Base-by-base conservation (phyloP, 92 coral and sea anemone species). In the Phenganax marumi region DNA sequence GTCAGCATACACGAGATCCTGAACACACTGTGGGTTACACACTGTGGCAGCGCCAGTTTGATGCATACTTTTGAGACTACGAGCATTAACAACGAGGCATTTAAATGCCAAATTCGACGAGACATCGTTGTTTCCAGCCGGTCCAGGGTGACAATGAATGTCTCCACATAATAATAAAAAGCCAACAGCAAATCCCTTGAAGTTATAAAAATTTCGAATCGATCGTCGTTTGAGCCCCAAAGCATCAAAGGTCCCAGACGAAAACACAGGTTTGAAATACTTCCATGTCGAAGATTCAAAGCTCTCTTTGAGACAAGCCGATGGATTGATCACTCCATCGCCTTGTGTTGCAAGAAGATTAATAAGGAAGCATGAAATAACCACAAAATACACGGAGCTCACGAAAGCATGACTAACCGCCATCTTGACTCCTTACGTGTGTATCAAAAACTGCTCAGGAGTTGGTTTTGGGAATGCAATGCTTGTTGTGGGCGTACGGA, bases 81-180 rank as follows among this genome's bases (percentile, higher is more conserved):
- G 66, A 51, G 84, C 13, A 25, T 80, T 80, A 39, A 80, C 7
- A 47, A 64, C 77, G 51, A 80, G 84, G 65, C 16, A 7, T 12
- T 58, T 58, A 18, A 58, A 58, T 14, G 16, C 65, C 13, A 43
- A 63, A 12, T 80, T 80, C 33, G 52, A 48, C 50, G 77, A 72
- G 54, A 46, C 51, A 16, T 26, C 68, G 23, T 58, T 58, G 65
- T 52, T 69, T 63, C 18, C 33, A 71, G 43, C 50, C 50, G 87
- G 87, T 17, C 87, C 87, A 84, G 87, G 84, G 63, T 84, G 87
- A 76, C 84, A 75, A 64, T 50, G 52, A 33, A 84, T 84, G 58
- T 84, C 83, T 49, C 68, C 87, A 66, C 84, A 84, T 50, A 84
- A 83, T 75, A 84, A 54, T 75, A 81, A 62, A 60, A 81, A 54